Conservation (phyloP, 1,140 invertebrate species). For the Antheraea mylitta region DNA sequence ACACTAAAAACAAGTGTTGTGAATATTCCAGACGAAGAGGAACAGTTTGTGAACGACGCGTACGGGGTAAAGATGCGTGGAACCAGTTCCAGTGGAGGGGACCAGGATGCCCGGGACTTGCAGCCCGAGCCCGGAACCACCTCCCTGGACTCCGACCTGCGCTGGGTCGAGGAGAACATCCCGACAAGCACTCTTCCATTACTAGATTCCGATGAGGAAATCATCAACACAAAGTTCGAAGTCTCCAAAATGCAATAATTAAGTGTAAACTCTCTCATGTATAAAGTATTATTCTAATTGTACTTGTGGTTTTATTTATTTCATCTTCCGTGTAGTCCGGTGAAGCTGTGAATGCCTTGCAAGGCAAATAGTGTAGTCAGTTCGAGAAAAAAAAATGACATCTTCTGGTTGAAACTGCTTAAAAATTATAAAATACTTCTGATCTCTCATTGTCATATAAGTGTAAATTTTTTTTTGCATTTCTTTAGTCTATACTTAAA, state of each 20-base stretch:
- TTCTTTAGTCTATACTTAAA: too few species aligned
- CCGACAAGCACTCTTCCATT: slow-evolving; percentile 89
- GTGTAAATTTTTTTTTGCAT: too few species aligned
- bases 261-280: slow-evolving; percentile 39
- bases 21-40: slow-evolving; percentile 82
- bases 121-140: slow-evolving; percentile 47
- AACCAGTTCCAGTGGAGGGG: slow-evolving; percentile 35
- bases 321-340: too few species aligned
- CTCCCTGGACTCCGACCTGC: slow-evolving; percentile 87
- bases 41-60: slow-evolving; percentile 90
- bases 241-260: slow-evolving; percentile 93
- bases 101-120: slow-evolving; percentile 28
- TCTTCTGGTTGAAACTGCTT: too few species aligned
- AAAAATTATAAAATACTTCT: too few species aligned
- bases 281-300: slow-evolving; percentile 47
- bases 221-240: slow-evolving; percentile 93
- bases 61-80: slow-evolving; percentile 90
- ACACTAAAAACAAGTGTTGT: too few species aligned
- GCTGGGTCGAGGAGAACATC: slow-evolving; percentile 96
- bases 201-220: slow-evolving; percentile 94
- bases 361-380: too few species aligned
- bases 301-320: slow-evolving; percentile 23
- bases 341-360: too few species aligned
- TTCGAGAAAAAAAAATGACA: too few species aligned
- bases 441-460: too few species aligned